These are phyloP conservation scores for Rallus crepitans DNA, from an alignment of 2,797 vertebrate genomes.

Conservation along the genomic window DNA sequence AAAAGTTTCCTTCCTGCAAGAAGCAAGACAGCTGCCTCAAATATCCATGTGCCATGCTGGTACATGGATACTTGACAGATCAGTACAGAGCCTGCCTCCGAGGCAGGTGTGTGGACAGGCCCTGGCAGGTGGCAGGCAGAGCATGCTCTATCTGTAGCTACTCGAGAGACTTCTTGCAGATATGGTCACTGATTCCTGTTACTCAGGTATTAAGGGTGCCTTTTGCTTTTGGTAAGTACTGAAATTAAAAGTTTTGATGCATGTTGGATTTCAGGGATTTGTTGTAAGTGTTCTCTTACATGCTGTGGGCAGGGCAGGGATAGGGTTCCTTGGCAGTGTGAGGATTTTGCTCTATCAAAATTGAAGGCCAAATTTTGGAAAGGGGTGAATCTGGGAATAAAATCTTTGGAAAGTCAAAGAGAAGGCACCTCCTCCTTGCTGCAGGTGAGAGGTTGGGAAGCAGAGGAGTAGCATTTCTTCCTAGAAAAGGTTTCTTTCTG, in stretches of 20 bases:
- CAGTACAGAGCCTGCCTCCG: not conserved
- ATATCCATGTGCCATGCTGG: not conserved
- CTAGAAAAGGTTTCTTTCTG: not conserved
- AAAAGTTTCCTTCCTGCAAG: not conserved
- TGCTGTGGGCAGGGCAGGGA: not conserved
- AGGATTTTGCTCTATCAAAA: not conserved
- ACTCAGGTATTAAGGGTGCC: fast-evolving
- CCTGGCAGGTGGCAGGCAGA: not conserved
- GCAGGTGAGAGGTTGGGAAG: not conserved
- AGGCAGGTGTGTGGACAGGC: not conserved
- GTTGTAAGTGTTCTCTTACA: not conserved
- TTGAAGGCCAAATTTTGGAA: not conserved
- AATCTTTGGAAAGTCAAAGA: not conserved
- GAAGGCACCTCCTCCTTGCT: not conserved
- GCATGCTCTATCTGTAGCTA: not conserved
- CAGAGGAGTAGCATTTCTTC: not conserved
- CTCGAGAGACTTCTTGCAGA: not conserved
- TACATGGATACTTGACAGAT: not conserved
- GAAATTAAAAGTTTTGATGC: not conserved
- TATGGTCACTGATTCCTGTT: not conserved
- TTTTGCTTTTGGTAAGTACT: not conserved
- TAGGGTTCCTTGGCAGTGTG: not conserved
- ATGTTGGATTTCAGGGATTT: not conserved
- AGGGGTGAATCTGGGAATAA: not conserved
- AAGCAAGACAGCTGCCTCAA: not conserved